These are phyloP conservation scores for Craterocephalus amniculus DNA, from an alignment of 2,797 vertebrate genomes.

Conservation along the genomic window DNA sequence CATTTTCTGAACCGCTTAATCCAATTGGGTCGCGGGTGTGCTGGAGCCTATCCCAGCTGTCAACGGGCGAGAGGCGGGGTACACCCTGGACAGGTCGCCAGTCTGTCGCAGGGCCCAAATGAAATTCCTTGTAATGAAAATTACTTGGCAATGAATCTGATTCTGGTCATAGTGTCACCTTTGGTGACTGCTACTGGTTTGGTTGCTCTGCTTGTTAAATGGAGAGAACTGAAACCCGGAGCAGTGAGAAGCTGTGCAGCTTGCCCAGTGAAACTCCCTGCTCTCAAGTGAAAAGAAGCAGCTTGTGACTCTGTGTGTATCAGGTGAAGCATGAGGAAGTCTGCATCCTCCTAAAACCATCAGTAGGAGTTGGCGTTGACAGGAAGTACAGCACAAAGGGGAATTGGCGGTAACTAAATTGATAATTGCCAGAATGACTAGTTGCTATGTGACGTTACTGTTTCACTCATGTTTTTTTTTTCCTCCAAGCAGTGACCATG, in stretches of 20 bases:
- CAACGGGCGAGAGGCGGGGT: no score
- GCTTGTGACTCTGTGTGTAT: slow-evolving; percentile 59
- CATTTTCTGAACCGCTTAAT: no score
- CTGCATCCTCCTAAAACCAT: slow-evolving; percentile 52
- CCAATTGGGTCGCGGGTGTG: no score
- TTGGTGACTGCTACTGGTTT: slow-evolving; percentile 33
- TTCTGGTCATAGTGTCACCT: slow-evolving; percentile 3
- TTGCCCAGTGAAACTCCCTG: slow-evolving; percentile 37
- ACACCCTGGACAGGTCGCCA: no score
- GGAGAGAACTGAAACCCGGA: slow-evolving; percentile 33
- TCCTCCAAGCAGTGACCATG: slow-evolving; percentile 17
- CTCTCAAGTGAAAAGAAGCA: slow-evolving; percentile 62
- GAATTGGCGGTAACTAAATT: slow-evolving; percentile 51
- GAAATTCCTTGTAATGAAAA: no score
- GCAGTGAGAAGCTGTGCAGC: slow-evolving; percentile 17
- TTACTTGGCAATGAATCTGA: no score
- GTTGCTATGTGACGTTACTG: slow-evolving; percentile 52
- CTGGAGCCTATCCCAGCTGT: no score
- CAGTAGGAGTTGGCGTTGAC: slow-evolving; percentile 53
- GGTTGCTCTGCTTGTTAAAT: slow-evolving; percentile 28
- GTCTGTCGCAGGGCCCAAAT: no score
- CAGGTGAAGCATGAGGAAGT: slow-evolving; percentile 61
- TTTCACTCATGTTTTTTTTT: slow-evolving; percentile 42
- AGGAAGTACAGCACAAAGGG: slow-evolving; percentile 43
- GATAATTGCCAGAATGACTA: slow-evolving; percentile 47